These are phyloP conservation scores for Itoplectis maculator DNA, from an alignment of 2,888 invertebrate genomes.

Conservation along the genomic window DNA sequence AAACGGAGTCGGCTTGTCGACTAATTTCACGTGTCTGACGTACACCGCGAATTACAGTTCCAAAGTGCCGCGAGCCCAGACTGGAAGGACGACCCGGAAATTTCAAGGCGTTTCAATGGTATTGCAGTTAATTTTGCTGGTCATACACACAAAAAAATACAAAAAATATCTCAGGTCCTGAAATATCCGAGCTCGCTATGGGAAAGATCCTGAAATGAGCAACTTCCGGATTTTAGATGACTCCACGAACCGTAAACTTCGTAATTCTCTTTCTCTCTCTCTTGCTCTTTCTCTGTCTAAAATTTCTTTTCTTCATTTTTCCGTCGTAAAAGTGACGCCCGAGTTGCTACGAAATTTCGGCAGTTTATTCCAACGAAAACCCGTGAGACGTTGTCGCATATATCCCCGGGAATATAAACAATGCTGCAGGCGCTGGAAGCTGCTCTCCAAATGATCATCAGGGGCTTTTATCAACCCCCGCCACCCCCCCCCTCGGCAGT, in stretches of 20 bases:
- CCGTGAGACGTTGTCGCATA: not conserved
- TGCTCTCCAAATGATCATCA: conserved; percentile 33
- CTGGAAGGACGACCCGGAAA: conserved; percentile 39
- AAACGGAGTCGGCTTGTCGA: conserved; percentile 1
- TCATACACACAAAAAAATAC: not conserved
- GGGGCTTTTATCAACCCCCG: conserved; percentile 35
- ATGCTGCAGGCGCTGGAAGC: not conserved
- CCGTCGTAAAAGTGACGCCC: not conserved
- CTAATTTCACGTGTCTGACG: conserved; percentile 1
- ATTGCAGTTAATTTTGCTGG: conserved; percentile 73
- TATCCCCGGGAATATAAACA: conserved; percentile 42
- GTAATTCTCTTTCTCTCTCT: not conserved
- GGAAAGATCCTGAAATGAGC: conserved; percentile 29
- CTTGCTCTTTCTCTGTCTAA: not conserved
- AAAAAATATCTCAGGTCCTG: not conserved
- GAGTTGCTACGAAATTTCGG: conserved; percentile 10
- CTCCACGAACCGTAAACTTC: conserved; percentile 54
- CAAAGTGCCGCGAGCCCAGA: conserved; percentile 48
- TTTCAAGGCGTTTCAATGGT: conserved; percentile 68
- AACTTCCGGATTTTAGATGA: conserved; percentile 60
- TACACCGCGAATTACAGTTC: conserved; percentile 53
- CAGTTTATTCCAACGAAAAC: not conserved
- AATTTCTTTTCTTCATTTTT: conserved; percentile 8
- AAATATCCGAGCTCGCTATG: not conserved
- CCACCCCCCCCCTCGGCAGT: not conserved